Evolutionary conservation across 2,113 vertebrate genomes (phyloP), one percentile per base, ranked within the genome.

Genomic region (Festucalex cinctus): DNA sequence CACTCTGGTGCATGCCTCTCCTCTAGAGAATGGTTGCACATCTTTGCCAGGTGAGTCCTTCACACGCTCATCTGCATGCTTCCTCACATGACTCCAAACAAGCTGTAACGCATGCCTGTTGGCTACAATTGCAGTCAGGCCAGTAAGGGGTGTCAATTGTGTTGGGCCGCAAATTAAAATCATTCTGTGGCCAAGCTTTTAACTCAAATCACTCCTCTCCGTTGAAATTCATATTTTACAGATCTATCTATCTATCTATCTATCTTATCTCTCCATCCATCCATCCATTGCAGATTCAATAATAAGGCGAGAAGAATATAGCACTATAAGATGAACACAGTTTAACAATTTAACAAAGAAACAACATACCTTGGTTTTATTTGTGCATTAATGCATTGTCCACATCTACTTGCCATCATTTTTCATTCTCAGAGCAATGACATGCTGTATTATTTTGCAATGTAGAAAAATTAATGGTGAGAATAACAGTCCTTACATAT

Each of bases 11-110:
- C 95, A 95, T 95, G 95, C 95, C 86, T 96, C 91, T 96, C 94
- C 92, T 92, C 92, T 95, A 98, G 97, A 98, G 91, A 98, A 95
- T 98, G 96, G 94, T 96, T 94, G 93, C 93, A 80, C 95, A 96
- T 87, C 96, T 99, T 83, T 97, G 95, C 86, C 95, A 96, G 96
- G 96, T 99, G 93, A 98, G 96, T 98, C 91, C 80, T 89, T 90
- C 90, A 88, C 89, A 84, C 83, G 85, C 89, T 88, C 91, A 88
- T 86, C 86, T 92, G 93, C 94, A 94, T 93, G 91, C 63, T 82
- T 82, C 26, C 66, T 88, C 84, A 80, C 79, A 71, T 58, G 66
- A 77, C 41, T 37, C 59, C 37, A 62, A 35, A 48, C 60, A 37
- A 6, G 51, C 37, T 54, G 8, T 24, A 56, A 72, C 32, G 24